These are phyloP conservation scores for Zosterops lateralis DNA, from an alignment of 2,113 vertebrate species.

Conservation along the genomic window DNA sequence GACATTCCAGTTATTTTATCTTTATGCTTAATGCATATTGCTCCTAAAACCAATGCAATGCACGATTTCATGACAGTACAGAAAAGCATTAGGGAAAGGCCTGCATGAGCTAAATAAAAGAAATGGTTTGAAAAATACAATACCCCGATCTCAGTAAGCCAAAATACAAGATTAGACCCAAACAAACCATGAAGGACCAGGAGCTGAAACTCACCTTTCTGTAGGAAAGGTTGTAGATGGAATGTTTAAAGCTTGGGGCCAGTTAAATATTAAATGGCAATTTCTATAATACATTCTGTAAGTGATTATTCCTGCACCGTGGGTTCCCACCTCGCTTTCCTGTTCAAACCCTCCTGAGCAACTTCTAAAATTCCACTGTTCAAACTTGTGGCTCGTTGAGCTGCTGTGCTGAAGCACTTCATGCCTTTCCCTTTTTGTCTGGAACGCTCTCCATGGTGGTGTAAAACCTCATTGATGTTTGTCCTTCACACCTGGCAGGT, in stretches of 20 bases:
- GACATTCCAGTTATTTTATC: neutral
- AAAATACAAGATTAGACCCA: neutral
- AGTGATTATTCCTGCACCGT: neutral
- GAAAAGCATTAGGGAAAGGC: neutral
- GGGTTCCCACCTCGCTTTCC: neutral
- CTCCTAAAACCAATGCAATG: neutral
- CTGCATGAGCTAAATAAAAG: neutral
- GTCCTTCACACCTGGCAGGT: neutral
- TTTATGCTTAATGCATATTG: neutral
- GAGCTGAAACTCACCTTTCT: neutral
- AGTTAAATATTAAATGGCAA: neutral
- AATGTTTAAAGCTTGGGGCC: neutral
- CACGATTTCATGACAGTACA: neutral
- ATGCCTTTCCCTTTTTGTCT: neutral
- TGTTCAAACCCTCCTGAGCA: neutral
- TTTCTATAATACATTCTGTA: neutral
- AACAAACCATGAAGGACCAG: neutral
- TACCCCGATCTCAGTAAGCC: neutral
- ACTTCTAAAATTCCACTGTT: neutral
- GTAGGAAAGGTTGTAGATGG: neutral
- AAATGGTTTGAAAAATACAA: neutral
- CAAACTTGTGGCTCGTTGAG: neutral
- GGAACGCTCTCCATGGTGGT: neutral
- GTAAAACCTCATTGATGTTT: neutral
- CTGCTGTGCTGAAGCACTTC: neutral